Conservation (phyloP, 2,797 vertebrate species). For the Neosalanx taihuensis region DNA sequence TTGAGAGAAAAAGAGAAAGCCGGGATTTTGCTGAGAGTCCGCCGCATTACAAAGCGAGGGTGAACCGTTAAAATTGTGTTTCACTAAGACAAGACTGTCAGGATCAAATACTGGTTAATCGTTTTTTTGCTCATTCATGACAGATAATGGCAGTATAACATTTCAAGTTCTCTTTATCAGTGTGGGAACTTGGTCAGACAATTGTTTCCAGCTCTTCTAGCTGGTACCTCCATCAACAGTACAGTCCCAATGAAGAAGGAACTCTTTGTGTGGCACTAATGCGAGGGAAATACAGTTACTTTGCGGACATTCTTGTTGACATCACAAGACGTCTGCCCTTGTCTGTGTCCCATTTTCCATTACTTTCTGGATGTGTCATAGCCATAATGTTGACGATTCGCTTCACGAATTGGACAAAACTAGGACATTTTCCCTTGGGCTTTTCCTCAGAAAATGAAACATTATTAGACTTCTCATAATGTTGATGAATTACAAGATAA, state of each 20-base stretch:
- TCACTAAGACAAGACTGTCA: neutral
- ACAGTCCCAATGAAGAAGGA: constrained; percentile 54
- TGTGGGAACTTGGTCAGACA: constrained; percentile 53
- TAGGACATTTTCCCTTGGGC: neutral
- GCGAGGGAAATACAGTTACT: constrained; percentile 59
- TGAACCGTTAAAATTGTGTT: neutral
- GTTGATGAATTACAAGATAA: constrained; percentile 2
- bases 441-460: neutral
- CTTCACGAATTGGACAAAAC: constrained; percentile 3
- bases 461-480: constrained; percentile 5
- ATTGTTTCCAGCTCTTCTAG: constrained; percentile 56
- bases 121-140: constrained; percentile 21
- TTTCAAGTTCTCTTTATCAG: constrained; percentile 35
- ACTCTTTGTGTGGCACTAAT: constrained; percentile 57
- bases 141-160: constrained; percentile 14
- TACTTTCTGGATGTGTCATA: constrained; percentile 5
- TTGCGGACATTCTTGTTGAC: constrained; percentile 60
- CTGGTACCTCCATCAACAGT: constrained; percentile 53
- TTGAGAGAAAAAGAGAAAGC: neutral
- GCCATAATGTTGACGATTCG: constrained; percentile 21
- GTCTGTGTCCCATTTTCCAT: constrained; percentile 22
- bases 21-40: neutral
- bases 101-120: constrained; percentile 8
- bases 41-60: neutral
- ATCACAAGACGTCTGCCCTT: constrained; percentile 60